These are phyloP conservation scores for Abrostola tripartita DNA, from an alignment of 2,888 invertebrate species.

Conservation along the genomic window DNA sequence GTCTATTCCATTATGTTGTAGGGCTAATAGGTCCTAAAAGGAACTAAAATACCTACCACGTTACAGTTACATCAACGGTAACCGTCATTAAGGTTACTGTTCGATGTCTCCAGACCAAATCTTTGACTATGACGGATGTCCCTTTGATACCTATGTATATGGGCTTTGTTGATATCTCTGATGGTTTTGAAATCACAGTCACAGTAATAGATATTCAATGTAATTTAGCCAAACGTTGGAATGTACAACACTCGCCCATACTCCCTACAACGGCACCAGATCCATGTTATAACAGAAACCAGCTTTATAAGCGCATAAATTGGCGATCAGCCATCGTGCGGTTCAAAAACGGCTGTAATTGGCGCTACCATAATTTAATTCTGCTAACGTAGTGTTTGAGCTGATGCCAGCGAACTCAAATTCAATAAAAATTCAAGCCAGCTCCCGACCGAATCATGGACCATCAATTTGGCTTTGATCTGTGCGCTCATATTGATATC, in stretches of 20 bases:
- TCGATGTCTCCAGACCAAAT: too few species aligned
- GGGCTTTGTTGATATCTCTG: too few species aligned
- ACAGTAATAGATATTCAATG: background rate
- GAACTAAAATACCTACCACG: too few species aligned
- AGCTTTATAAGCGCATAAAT: constrained; percentile 75
- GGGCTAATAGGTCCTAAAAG: too few species aligned
- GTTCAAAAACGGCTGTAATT: constrained; percentile 85
- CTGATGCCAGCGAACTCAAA: constrained; percentile 80
- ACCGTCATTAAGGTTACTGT: too few species aligned
- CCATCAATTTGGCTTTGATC: constrained; percentile 69
- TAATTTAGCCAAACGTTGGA: background rate
- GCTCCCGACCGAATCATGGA: constrained; percentile 61
- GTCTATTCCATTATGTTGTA: too few species aligned
- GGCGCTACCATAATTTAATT: constrained; percentile 85
- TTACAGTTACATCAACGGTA: too few species aligned
- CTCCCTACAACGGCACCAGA: constrained; percentile 45
- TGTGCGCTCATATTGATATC: constrained; percentile 45
- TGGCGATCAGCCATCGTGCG: constrained; percentile 82
- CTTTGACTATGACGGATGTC: too few species aligned
- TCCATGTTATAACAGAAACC: constrained; percentile 65
- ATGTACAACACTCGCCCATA: constrained; percentile 11
- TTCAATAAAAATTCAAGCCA: constrained; percentile 81
- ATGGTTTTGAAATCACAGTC: too few species aligned
- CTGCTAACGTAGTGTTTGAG: constrained; percentile 84
- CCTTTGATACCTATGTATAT: too few species aligned